Evolutionary conservation across 2,888 invertebrate species (phyloP).

Genomic region (Rotaria macrura): DNA sequence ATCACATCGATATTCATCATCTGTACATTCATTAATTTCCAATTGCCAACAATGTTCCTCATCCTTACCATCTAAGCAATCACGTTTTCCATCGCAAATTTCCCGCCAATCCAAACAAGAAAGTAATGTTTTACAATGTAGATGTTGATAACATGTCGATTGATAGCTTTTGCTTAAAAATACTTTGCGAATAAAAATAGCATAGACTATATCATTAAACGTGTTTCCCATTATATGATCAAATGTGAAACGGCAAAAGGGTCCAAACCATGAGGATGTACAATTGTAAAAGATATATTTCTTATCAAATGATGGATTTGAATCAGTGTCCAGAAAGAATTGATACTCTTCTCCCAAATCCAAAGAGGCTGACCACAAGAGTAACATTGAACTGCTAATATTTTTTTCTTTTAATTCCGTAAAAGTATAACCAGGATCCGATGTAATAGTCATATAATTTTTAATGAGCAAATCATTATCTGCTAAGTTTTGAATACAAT

Average conservation of each 20-base stretch:
- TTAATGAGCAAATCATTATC: background rate
- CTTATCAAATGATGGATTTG: background rate
- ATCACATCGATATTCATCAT: background rate
- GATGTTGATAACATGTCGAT: background rate
- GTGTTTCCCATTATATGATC: background rate
- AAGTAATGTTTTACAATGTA: background rate
- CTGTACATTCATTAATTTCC: background rate
- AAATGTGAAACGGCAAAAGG: background rate
- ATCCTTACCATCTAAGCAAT: background rate
- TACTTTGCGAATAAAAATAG: fast-evolving
- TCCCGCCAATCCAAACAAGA: background rate
- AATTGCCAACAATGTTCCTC: background rate
- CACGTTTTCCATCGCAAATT: background rate
- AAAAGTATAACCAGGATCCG: background rate
- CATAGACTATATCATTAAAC: background rate
- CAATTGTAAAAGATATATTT: background rate
- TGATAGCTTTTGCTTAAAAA: fast-evolving
- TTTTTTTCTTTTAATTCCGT: background rate
- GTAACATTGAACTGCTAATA: background rate
- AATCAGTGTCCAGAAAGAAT: background rate
- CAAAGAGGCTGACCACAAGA: background rate
- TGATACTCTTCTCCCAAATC: background rate
- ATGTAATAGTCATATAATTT: background rate
- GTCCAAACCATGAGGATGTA: background rate
- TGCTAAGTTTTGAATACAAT: background rate